Conservation (phyloP, 2,888 invertebrate genomes). For the Drosophila aldrichi region DNA sequence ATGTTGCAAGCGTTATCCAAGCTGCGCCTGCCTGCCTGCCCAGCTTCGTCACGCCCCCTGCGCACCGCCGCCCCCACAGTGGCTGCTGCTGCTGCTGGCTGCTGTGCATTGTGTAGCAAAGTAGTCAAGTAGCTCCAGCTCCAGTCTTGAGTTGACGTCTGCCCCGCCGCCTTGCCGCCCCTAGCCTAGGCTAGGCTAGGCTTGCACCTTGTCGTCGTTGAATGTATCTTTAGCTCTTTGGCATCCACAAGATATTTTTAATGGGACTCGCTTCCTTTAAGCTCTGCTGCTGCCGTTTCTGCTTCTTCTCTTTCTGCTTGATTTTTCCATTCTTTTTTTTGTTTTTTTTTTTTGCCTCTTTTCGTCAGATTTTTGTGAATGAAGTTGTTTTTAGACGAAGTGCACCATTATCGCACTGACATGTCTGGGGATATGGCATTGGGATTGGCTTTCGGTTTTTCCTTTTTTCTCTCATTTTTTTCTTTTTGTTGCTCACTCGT, state of each 20-base stretch:
- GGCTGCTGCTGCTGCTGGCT: constrained; percentile 59
- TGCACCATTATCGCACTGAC: constrained; percentile 82
- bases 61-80: constrained; percentile 49
- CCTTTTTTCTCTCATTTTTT: neutral
- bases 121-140: constrained; percentile 59
- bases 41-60: constrained; percentile 28
- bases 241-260: constrained; percentile 79
- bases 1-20: constrained; percentile 68
- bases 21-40: constrained; percentile 31
- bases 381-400: constrained; percentile 75
- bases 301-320: constrained; percentile 20
- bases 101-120: constrained; percentile 55
- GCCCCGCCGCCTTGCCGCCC: constrained; percentile 3
- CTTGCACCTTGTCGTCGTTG: constrained; percentile 23
- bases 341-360: constrained; percentile 36
- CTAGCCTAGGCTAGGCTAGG: neutral
- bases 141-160: constrained; percentile 21
- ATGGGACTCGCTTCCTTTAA: constrained; percentile 78
- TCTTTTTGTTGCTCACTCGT: neutral
- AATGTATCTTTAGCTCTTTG: constrained; percentile 68
- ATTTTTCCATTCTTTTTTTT: constrained; percentile 6
- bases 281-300: constrained; percentile 26
- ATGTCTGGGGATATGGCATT: constrained; percentile 73
- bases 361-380: constrained; percentile 80
- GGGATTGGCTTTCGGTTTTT: constrained; percentile 22